Percentiles rank a stretch among this genome's conserved stretches.
phyloP scores from a whole-genome alignment of 2,888 invertebrate genomes.

The Clanis bilineata region DNA sequence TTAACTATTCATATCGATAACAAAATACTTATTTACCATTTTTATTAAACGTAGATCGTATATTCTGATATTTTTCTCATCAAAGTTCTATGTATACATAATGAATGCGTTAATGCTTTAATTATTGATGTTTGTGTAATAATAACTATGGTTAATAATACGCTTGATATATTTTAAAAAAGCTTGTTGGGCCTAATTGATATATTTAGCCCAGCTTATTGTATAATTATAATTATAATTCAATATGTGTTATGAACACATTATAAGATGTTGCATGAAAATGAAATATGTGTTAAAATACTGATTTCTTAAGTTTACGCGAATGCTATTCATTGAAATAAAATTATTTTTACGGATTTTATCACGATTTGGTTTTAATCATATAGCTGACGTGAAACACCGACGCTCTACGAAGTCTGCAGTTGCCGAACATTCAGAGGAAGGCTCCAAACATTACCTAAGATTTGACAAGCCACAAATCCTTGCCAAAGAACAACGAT shows the following conservation, averaged over 20 bases:
- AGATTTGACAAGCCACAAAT: too few species aligned
- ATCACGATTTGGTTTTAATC: too few species aligned
- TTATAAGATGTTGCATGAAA: not conserved
- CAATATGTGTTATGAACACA: conserved; percentile 1
- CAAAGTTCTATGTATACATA: not conserved
- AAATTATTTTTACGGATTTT: too few species aligned
- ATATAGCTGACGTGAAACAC: too few species aligned
- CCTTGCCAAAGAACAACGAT: too few species aligned
- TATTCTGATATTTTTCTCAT: not conserved
- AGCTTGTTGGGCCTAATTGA: conserved; percentile 49
- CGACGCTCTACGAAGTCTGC: too few species aligned
- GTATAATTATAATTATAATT: too few species aligned
- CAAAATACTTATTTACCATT: not conserved
- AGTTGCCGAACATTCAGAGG: too few species aligned
- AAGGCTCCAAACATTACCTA: too few species aligned
- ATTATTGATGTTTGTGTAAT: conserved; percentile 48
- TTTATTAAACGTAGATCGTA: not conserved
- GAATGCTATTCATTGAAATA: too few species aligned
- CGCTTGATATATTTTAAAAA: conserved; percentile 40
- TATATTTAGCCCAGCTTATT: conserved; percentile 50
- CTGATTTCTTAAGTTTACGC: too few species aligned
- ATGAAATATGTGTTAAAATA: too few species aligned
- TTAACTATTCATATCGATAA: not conserved
- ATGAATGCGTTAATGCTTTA: not conserved
- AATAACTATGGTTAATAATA: conserved; percentile 60